Conservation (phyloP, 1,140 invertebrate species). For the Drosophila nikananu region DNA sequence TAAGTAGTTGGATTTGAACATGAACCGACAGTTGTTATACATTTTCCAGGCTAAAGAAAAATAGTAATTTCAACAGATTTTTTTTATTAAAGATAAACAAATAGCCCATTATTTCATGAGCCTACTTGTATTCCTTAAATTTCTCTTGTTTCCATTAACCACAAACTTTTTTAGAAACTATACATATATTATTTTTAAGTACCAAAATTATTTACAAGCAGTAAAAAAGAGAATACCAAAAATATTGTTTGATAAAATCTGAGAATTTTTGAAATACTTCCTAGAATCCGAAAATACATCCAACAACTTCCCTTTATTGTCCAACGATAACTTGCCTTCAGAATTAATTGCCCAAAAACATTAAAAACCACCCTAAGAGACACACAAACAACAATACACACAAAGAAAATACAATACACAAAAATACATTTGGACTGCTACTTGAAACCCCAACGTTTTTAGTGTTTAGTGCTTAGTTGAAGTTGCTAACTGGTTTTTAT, state of each 20-base stretch:
- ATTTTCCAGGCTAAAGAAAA: not conserved
- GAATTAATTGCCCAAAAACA: not conserved
- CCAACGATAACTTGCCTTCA: conserved; percentile 9
- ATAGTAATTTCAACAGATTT: not conserved
- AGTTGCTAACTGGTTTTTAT: conserved; percentile 76
- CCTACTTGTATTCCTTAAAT: not conserved
- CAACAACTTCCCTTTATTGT: not conserved
- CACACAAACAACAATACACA: not conserved
- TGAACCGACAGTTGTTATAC: too few relatives aligned
- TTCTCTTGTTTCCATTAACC: not conserved
- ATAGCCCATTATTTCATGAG: too few relatives aligned
- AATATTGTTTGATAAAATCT: not conserved
- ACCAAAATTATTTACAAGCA: not conserved
- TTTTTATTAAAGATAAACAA: too few relatives aligned
- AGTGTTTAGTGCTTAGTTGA: conserved; percentile 71
- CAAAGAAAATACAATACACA: conserved; percentile 16
- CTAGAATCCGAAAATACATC: too few relatives aligned
- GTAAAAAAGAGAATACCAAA: not conserved
- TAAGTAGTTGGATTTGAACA: conserved; percentile 3
- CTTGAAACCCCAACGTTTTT: conserved; percentile 83
- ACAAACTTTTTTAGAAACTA: not conserved
- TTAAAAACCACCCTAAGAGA: not conserved
- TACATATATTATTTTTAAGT: conserved; percentile 7
- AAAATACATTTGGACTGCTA: conserved; percentile 81
- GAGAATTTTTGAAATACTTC: not conserved